phyloP scores from a whole-genome alignment of 2,888 invertebrate species.

The Parthenolecanium corni region DNA sequence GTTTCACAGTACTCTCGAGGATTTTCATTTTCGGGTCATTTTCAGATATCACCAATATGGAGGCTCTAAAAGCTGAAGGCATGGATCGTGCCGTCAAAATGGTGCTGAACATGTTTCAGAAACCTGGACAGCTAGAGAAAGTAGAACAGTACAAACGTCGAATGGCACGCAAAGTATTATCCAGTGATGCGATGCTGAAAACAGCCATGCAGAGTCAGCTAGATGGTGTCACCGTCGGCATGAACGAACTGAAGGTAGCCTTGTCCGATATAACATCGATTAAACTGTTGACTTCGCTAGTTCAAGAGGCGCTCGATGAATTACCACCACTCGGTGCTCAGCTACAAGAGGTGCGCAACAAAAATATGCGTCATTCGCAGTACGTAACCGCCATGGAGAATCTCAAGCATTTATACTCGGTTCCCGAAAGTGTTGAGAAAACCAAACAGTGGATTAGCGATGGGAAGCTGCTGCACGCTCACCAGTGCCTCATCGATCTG shows the following conservation, averaged over 20 bases:
- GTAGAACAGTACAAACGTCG: slow-evolving; percentile 66
- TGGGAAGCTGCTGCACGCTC: slow-evolving; percentile 86
- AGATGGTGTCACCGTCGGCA: slow-evolving; percentile 88
- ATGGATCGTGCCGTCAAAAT: slow-evolving; percentile 66
- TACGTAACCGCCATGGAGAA: slow-evolving; percentile 98
- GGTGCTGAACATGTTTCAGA: slow-evolving; percentile 83
- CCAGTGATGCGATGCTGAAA: slow-evolving; percentile 87
- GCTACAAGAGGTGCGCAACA: slow-evolving; percentile 74
- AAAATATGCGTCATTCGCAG: slow-evolving; percentile 89
- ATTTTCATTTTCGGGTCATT: no score
- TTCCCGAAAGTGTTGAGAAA: slow-evolving; percentile 89
- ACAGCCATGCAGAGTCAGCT: slow-evolving; percentile 98
- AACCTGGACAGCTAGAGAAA: slow-evolving; percentile 91
- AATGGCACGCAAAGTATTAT: slow-evolving; percentile 67
- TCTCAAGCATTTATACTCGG: slow-evolving; percentile 93
- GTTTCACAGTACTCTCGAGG: no score
- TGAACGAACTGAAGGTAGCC: slow-evolving; percentile 77
- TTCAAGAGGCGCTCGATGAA: slow-evolving; percentile 59
- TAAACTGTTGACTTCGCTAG: slow-evolving; percentile 56
- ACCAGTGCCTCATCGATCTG: slow-evolving; percentile 87
- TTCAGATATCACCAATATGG: slow-evolving; percentile 31
- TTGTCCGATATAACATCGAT: slow-evolving; percentile 64
- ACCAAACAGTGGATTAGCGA: slow-evolving; percentile 89
- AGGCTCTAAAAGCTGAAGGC: slow-evolving; percentile 58
- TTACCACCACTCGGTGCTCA: slow-evolving; percentile 70